Evolutionary conservation across 2,888 invertebrate species (phyloP).

Genomic region (Oscheius sp.): DNA sequence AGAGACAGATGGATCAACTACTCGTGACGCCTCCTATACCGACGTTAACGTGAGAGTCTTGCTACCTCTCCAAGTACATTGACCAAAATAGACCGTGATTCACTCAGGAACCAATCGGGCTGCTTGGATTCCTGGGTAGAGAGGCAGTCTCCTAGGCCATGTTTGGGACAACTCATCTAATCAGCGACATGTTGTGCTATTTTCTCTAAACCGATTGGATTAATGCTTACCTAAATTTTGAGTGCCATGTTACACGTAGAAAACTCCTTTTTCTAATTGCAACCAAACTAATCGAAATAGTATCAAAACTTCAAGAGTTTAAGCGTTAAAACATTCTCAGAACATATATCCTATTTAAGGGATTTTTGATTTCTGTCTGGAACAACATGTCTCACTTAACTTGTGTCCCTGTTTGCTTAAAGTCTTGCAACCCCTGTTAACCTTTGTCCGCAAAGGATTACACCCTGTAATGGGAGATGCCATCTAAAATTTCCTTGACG

Average conservation of each 20-base stretch:
- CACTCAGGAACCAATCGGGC: too few species aligned
- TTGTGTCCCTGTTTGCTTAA: not conserved
- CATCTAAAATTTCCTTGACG: conserved; percentile 33
- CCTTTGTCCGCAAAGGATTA: conserved; percentile 25
- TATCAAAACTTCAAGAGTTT: not conserved
- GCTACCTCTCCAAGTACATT: too few species aligned
- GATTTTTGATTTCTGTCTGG: not conserved
- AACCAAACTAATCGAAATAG: not conserved
- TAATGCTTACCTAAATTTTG: not conserved
- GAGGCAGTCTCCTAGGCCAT: not conserved
- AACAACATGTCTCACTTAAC: conserved; percentile 12
- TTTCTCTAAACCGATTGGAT: conserved; percentile 11
- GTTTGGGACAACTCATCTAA: conserved; percentile 11
- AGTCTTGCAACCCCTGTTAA: conserved; percentile 11
- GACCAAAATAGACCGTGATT: too few species aligned
- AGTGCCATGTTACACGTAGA: not conserved
- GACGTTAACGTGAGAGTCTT: too few species aligned
- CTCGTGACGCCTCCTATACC: too few species aligned
- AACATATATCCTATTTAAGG: not conserved
- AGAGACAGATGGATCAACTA: too few species aligned
- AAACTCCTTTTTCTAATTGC: not conserved
- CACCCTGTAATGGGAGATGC: conserved; percentile 29
- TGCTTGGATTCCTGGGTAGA: not conserved
- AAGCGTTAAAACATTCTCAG: not conserved
- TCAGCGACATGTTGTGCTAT: conserved; percentile 13